Conservation (phyloP, 1,140 invertebrate species). For the Papilio dardanus region DNA sequence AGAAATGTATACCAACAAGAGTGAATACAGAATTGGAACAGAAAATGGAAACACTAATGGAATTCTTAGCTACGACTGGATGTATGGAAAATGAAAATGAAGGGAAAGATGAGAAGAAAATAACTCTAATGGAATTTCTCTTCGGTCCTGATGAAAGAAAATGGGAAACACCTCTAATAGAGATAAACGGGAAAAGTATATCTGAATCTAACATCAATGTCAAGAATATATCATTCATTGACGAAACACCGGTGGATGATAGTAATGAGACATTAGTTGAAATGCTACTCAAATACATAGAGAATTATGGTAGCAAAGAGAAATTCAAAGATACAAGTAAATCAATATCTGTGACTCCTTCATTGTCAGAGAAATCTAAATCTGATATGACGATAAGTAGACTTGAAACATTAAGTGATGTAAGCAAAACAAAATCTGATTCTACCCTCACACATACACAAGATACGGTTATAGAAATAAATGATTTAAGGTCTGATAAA, state of each 20-base stretch:
- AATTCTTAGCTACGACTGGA: conserved; percentile 73
- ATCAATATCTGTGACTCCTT: conserved; percentile 67
- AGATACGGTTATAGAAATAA: conserved; percentile 75
- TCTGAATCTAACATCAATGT: conserved; percentile 76
- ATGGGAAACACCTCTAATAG: conserved; percentile 66
- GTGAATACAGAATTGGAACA: conserved; percentile 74
- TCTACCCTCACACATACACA: conserved; percentile 73
- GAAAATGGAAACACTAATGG: conserved; percentile 79
- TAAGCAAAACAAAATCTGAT: conserved; percentile 77
- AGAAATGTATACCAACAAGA: conserved; percentile 61
- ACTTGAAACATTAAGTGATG: conserved; percentile 75
- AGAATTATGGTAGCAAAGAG: conserved; percentile 67
- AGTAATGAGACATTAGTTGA: conserved; percentile 74
- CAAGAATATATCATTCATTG: conserved; percentile 73
- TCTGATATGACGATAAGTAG: conserved; percentile 80
- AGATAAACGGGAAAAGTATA: conserved; percentile 64
- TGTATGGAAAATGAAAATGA: conserved; percentile 71
- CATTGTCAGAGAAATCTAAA: conserved; percentile 74
- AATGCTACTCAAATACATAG: conserved; percentile 79
- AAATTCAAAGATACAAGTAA: conserved; percentile 59
- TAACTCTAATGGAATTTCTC: conserved; percentile 77
- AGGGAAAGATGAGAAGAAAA: conserved; percentile 70
- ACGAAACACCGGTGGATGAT: conserved; percentile 76
- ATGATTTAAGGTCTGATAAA: conserved; percentile 53
- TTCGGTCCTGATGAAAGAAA: conserved; percentile 70